These are phyloP conservation scores for Microctenopoma stevenorrisi DNA, from an alignment of 2,797 vertebrate species.

Conservation along the genomic window DNA sequence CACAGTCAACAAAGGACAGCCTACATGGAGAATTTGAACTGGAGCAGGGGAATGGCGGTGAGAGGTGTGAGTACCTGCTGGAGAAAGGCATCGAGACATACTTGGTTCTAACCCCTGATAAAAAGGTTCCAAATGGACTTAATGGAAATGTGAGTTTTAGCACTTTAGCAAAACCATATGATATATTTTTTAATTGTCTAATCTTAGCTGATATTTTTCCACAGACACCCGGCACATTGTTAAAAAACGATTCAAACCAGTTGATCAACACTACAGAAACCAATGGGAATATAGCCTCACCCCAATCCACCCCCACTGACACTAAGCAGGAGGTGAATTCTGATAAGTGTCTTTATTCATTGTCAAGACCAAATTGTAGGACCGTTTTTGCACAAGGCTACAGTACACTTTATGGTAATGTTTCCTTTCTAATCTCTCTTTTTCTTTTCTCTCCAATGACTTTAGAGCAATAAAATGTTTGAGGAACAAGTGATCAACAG, in stretches of 20 bases:
- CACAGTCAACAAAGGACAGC: constrained; percentile 92
- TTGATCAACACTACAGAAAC: constrained; percentile 85
- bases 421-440: background rate
- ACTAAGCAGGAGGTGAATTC: constrained; percentile 64
- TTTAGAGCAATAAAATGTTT: constrained; percentile 75
- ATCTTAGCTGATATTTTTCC: background rate
- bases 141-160: constrained; percentile 72
- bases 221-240: constrained; percentile 76
- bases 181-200: background rate
- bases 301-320: constrained; percentile 73
- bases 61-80: constrained; percentile 92
- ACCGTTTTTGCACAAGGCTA: background rate
- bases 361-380: background rate
- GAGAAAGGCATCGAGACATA: constrained; percentile 96
- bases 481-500: constrained; percentile 91
- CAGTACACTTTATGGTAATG: background rate
- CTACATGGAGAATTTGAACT: constrained; percentile 92
- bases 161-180: background rate
- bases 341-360: background rate
- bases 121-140: constrained; percentile 78
- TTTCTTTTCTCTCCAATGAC: constrained; percentile 60
- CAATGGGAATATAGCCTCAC: constrained; percentile 78
- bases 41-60: constrained; percentile 89
- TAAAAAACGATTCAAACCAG: constrained; percentile 83
- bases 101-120: constrained; percentile 83